phyloP scores from a whole-genome alignment of 2,113 vertebrate species.

The Onychorhynchus coronatus region DNA sequence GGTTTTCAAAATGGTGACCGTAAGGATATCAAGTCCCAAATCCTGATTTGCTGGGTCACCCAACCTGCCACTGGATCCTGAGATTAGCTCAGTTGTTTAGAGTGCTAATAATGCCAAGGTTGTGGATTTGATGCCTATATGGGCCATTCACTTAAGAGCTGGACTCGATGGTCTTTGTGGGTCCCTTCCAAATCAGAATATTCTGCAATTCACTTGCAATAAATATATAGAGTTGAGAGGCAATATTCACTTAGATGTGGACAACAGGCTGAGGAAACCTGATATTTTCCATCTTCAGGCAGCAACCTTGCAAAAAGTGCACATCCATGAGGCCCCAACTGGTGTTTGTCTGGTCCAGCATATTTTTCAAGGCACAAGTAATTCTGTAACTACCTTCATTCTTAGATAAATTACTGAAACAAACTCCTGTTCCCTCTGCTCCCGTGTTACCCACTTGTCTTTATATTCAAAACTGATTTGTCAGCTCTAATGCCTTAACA shows the following conservation, averaged over 20 bases:
- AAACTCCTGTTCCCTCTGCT: background rate
- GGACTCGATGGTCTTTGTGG: background rate
- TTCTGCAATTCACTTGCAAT: background rate
- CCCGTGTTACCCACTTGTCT: background rate
- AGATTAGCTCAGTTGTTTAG: background rate
- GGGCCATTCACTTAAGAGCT: background rate
- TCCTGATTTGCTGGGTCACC: background rate
- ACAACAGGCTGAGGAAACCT: background rate
- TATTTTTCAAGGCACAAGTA: background rate
- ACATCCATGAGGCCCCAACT: rapidly evolving
- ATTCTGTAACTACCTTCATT: background rate
- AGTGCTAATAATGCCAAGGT: background rate
- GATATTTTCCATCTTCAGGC: background rate
- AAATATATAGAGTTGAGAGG: background rate
- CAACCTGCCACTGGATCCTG: background rate
- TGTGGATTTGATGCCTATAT: background rate
- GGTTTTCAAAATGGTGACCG: background rate
- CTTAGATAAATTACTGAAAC: background rate
- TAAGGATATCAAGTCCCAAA: background rate
- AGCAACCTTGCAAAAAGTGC: background rate
- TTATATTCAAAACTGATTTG: background rate
- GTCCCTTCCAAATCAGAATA: background rate
- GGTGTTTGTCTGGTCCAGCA: background rate
- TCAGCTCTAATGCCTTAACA: background rate
- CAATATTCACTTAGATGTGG: background rate